Evolutionary conservation across 2,113 vertebrate genomes (phyloP).

Genomic region (Trinectes maculatus): DNA sequence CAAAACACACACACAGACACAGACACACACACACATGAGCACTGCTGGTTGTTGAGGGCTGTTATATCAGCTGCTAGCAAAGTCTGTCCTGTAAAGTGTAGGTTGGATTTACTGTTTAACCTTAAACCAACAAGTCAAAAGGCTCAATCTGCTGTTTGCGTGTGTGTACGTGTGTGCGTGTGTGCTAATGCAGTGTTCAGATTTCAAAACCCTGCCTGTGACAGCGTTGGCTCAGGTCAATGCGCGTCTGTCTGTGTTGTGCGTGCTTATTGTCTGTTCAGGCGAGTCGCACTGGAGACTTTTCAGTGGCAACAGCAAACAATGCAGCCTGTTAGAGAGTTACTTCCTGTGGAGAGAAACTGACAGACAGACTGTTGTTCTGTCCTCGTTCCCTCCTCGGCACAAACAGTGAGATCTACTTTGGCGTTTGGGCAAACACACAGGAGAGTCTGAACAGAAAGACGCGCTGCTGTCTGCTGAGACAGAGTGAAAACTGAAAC

Average conservation of each 20-base stretch:
- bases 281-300: slow-evolving; percentile 7
- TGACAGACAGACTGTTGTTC: not conserved
- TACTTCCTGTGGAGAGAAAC: no score
- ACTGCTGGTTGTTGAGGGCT: slow-evolving; percentile 5
- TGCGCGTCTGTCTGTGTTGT: not conserved
- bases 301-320: slow-evolving; percentile 24
- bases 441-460: no score
- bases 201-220: slow-evolving; percentile 4
- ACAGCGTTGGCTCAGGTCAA: not conserved
- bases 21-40: not conserved
- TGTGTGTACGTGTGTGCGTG: not conserved
- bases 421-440: not conserved
- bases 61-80: not conserved
- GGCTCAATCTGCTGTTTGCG: slow-evolving; percentile 4
- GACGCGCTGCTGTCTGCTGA: no score
- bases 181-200: slow-evolving; percentile 15
- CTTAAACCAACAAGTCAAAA: slow-evolving; percentile 1
- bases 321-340: slow-evolving; percentile 24
- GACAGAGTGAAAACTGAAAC: no score
- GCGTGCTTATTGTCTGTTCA: not conserved
- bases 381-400: slow-evolving; percentile 16
- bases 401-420: not conserved
- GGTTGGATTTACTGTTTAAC: slow-evolving; percentile 9
- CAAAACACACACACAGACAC: not conserved
- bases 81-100: slow-evolving; percentile 12